Evolutionary conservation across 2,888 invertebrate species (phyloP), one percentile per base, ranked within the genome.

Genomic region (Zootermopsis nevadensis): DNA sequence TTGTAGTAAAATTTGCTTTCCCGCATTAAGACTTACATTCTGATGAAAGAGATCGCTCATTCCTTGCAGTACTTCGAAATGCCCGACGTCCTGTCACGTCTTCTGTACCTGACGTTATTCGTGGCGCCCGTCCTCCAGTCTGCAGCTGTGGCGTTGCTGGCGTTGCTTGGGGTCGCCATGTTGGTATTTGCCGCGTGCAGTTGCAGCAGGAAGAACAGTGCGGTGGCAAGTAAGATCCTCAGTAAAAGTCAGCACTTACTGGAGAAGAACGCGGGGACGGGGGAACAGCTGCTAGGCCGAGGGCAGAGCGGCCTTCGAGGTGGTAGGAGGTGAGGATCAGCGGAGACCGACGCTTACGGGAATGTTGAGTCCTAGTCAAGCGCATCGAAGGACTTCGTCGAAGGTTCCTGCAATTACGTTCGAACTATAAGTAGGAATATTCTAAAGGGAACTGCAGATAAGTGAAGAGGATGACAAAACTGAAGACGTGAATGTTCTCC

Each of bases 41-140:
- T 48, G 42, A 48, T 48, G 42, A 48, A 48, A 15, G 7, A 2
- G 15, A 15, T 15, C 42, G 15, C 15, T 48, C 19, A 15, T 4
- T 48, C 19, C 48, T 82, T 82, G 3, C 82, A 82, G 82, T 67
- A 79, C n/a, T 60, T 83, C 38, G 80, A 83, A 55, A 72, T 83
- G n/a, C 83, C 83, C 33, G 53, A 33, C 31, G 67, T n/a, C 12
- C 30, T 83, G 19, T 35, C 30, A 22, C 38, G 35, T 10, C 55
- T 83, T n/a, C 35, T 83, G 33, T 42, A 31, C 0, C 55, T 83
- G 72, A 74, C 80, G 35, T 35, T 82, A 30, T 35, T 53, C 38
- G 42, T 82, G 1, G 77, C 79, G 0, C 82, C 82, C 0, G 82
- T 53, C 1, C 35, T 82, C 7, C 82, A 82, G 67, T 42, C 60